These are phyloP conservation scores for Drosophila flavopinicola DNA, from an alignment of 2,888 invertebrate genomes.

Conservation along the genomic window DNA sequence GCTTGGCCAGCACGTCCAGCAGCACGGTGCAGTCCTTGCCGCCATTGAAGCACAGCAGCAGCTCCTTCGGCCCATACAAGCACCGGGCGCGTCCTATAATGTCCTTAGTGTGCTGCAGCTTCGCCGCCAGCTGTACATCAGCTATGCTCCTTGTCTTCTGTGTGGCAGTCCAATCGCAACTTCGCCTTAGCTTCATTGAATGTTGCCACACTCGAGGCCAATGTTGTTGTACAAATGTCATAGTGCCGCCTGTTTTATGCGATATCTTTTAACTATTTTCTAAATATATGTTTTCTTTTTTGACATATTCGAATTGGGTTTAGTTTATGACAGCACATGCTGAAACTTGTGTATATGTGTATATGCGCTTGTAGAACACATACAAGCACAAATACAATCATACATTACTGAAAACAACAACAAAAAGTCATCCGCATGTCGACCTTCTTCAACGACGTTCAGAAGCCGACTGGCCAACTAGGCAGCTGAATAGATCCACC, in stretches of 20 bases:
- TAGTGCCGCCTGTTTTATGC: background rate
- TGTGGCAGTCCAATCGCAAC: background rate
- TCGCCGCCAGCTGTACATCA: conserved; percentile 1
- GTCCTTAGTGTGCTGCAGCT: conserved; percentile 15
- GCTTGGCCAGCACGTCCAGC: conserved; percentile 47
- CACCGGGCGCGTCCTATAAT: conserved; percentile 17
- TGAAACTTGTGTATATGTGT: no score
- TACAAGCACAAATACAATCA: no score
- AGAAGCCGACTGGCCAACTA: no score
- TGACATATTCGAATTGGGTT: background rate
- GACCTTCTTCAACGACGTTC: no score
- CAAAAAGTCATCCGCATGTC: no score
- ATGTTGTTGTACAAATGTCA: conserved; percentile 2
- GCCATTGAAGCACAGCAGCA: conserved; percentile 97
- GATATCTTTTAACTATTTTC: background rate
- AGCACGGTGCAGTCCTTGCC: conserved; percentile 98
- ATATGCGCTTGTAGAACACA: no score
- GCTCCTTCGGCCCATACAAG: conserved; percentile 85
- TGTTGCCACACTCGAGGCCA: conserved; percentile 5
- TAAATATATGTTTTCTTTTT: background rate
- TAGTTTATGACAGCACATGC: no score
- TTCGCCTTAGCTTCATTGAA: background rate
- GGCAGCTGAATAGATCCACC: no score
- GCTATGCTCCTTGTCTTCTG: background rate
- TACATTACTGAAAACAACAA: no score